These are phyloP conservation scores for Zosterops lateralis DNA, from an alignment of 2,113 vertebrate genomes.

Conservation along the genomic window DNA sequence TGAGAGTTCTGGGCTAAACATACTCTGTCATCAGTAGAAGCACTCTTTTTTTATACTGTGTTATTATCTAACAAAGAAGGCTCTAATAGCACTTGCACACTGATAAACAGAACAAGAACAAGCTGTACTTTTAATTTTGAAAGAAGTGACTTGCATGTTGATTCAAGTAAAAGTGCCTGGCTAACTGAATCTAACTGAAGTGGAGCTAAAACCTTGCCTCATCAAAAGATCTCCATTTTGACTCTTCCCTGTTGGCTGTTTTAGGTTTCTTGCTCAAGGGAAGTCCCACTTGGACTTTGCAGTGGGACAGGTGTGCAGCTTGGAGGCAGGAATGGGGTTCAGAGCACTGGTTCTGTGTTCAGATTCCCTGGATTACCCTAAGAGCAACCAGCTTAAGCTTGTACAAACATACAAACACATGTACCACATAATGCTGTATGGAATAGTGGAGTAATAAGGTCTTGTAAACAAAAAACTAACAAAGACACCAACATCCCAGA, in stretches of 20 bases:
- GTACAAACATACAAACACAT: not conserved
- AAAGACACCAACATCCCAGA: not conserved
- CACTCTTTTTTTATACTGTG: not conserved
- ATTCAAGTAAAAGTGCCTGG: not conserved
- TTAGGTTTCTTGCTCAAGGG: not conserved
- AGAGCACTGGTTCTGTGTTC: not conserved
- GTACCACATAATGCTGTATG: not conserved
- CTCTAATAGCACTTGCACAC: not conserved
- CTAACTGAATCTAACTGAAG: not conserved
- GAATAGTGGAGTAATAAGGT: not conserved
- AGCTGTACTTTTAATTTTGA: accelerated
- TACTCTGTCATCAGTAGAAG: not conserved
- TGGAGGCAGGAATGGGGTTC: not conserved
- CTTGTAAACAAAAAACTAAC: not conserved
- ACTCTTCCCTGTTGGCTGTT: not conserved
- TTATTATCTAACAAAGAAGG: not conserved
- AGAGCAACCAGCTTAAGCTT: not conserved
- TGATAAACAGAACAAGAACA: not conserved
- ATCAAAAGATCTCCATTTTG: not conserved
- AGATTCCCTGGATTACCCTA: not conserved
- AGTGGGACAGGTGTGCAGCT: not conserved
- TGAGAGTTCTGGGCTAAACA: accelerated
- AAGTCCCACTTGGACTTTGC: not conserved
- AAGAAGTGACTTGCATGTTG: not conserved
- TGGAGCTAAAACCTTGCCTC: not conserved